phyloP scores from a whole-genome alignment of 2,113 vertebrate species.

The Carlito syrichta region DNA sequence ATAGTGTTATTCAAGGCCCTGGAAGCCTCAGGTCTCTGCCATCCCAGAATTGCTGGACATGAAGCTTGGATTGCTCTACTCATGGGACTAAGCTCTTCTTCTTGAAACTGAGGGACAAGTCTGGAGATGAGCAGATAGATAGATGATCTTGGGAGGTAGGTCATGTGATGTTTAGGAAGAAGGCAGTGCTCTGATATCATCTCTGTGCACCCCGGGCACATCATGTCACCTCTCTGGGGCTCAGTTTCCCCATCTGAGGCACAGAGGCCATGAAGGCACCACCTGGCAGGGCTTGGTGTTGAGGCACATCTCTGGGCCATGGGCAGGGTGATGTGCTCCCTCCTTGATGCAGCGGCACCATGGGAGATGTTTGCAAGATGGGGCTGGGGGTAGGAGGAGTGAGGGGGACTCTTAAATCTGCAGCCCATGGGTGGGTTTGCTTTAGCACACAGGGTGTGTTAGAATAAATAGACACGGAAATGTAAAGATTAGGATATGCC shows the following conservation, averaged over 20 bases:
- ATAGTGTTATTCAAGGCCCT: neutral
- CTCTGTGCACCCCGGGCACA: neutral
- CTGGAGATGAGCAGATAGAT: neutral
- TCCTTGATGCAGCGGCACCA: neutral
- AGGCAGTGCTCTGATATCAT: accelerated
- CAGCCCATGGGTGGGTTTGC: accelerated
- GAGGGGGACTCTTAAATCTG: accelerated
- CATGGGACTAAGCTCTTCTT: too few species aligned
- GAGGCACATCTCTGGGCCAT: accelerated
- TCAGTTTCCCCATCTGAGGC: neutral
- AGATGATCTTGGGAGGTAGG: accelerated
- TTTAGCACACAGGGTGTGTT: neutral
- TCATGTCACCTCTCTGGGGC: neutral
- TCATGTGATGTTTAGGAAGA: neutral
- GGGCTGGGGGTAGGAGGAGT: too few species aligned
- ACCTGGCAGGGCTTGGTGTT: neutral
- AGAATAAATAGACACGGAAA: neutral
- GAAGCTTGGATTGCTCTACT: neutral
- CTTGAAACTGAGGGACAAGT: neutral
- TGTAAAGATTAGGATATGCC: neutral
- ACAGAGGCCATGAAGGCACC: neutral
- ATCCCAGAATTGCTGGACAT: neutral
- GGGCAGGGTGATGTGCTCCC: accelerated
- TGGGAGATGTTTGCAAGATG: neutral
- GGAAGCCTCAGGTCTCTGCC: neutral